Base-by-base conservation (phyloP, 30 jellyfish, hydroid and myxozoan genomes). In the Turritopsis rubra region DNA sequence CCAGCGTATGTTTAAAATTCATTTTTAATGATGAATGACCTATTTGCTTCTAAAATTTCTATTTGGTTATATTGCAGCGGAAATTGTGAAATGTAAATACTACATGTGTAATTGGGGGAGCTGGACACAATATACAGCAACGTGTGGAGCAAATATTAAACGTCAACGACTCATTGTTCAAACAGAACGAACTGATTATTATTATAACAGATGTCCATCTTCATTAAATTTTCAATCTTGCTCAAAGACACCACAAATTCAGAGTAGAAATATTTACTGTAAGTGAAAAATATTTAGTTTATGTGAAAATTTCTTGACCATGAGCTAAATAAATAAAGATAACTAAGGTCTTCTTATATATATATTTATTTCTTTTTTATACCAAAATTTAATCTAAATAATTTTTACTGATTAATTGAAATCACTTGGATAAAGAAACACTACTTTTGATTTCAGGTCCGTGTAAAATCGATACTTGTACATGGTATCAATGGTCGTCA, bases 401-500 rank as follows among this genome's bases (percentile, higher is more conserved):
- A n/a, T n/a, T n/a, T n/a, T n/a, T n/a, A n/a, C n/a, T n/a, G n/a
- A n/a, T n/a, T n/a, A n/a, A n/a, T n/a, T n/a, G n/a, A n/a, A n/a
- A n/a, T n/a, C n/a, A n/a, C n/a, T n/a, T n/a, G 5, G 29, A 66
- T n/a, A 17, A 66, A 3, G 29, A 29, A 7, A 13, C 24, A 21
- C 24, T 29, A 24, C 18, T 22, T 24, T 21, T 74, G 7, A 16
- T 74, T 74, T 16, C 13, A 74, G 82, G 82, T 74, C 82, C 82
- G 24, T 74, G 82, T n/a, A 28, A 52, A n/a, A 29, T 74, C 60
- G 41, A 30, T 24, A 27, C 28, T 21, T 88, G 96, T 73, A 70
- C 72, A 4, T 88, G 85, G 83, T 29, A 66, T 72, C 85, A 82
- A 52, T 88, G 96, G 96, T 88, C 96, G 9, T 28, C 88, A 1